Evolutionary conservation across 64 coral and sea anemone species (phyloP).

Genomic region (Acropora tenuis): DNA sequence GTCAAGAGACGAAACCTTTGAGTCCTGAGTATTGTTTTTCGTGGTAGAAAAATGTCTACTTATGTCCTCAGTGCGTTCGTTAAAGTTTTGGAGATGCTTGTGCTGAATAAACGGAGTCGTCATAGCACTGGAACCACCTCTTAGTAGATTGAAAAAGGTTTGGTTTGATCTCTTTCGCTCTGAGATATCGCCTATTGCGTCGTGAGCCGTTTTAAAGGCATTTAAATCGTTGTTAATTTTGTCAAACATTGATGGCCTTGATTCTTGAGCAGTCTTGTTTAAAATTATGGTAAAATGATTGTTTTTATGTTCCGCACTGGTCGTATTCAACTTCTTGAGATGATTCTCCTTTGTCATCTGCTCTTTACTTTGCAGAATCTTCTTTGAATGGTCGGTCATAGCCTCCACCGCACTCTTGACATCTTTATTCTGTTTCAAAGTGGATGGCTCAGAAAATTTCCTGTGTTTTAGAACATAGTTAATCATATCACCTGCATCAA

Average conservation of each 20-base stretch:
- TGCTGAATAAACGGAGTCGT: neutral
- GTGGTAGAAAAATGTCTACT: neutral
- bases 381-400: neutral
- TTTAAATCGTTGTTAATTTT: neutral
- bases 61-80: neutral
- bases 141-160: neutral
- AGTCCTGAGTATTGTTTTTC: neutral
- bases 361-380: neutral
- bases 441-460: neutral
- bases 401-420: neutral
- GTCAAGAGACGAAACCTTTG: neutral
- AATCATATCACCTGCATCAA: neutral
- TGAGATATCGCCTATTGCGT: neutral
- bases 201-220: neutral
- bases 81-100: neutral
- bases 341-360: neutral
- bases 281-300: neutral
- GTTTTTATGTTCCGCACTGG: neutral
- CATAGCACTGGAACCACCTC: neutral
- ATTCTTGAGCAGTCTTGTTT: neutral
- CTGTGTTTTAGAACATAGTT: neutral
- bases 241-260: neutral
- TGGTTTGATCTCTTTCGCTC: neutral
- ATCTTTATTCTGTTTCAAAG: neutral
- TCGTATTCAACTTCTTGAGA: neutral